Conservation (phyloP, 1,140 invertebrate genomes). For the Onthophagus taurus region DNA sequence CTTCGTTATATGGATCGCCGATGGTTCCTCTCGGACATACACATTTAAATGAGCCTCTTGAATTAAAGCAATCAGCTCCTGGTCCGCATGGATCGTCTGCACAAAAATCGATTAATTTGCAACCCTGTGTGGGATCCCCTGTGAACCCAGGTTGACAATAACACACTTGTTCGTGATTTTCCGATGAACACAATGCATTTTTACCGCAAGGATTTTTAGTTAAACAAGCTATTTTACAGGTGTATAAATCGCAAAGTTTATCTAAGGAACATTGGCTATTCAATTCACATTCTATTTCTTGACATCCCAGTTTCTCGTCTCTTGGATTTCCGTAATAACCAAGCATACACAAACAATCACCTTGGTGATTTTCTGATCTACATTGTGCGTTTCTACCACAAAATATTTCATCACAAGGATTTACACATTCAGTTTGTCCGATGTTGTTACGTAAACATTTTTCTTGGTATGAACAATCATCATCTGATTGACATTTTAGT, state of each 20-base stretch:
- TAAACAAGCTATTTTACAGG: constrained; percentile 77
- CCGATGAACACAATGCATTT: constrained; percentile 73
- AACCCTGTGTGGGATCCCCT: constrained; percentile 61
- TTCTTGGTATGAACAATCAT: constrained; percentile 58
- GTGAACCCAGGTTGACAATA: constrained; percentile 80
- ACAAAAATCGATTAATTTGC: constrained; percentile 70
- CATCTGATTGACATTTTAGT: constrained; percentile 56
- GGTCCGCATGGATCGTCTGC: constrained; percentile 68
- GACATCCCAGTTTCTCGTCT: constrained; percentile 60
- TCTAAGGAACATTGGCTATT: constrained; percentile 69
- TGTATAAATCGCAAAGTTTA: constrained; percentile 68
- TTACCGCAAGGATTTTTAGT: constrained; percentile 69
- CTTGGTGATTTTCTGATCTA: constrained; percentile 53
- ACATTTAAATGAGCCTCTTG: constrained; percentile 71
- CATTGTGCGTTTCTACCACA: constrained; percentile 79
- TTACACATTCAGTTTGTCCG: constrained; percentile 61
- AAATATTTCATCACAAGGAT: constrained; percentile 57
- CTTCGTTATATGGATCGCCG: constrained; percentile 72
- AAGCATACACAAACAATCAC: constrained; percentile 63
- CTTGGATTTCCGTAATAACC: constrained; percentile 73
- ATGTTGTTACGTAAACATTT: constrained; percentile 57
- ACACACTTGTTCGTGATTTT: constrained; percentile 64
- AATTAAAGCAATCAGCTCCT: constrained; percentile 72
- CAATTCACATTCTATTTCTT: constrained; percentile 61
- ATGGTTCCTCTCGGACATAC: constrained; percentile 65